Base-by-base conservation (phyloP, 2,888 invertebrate species). In the Lasioglossum lativentre region DNA sequence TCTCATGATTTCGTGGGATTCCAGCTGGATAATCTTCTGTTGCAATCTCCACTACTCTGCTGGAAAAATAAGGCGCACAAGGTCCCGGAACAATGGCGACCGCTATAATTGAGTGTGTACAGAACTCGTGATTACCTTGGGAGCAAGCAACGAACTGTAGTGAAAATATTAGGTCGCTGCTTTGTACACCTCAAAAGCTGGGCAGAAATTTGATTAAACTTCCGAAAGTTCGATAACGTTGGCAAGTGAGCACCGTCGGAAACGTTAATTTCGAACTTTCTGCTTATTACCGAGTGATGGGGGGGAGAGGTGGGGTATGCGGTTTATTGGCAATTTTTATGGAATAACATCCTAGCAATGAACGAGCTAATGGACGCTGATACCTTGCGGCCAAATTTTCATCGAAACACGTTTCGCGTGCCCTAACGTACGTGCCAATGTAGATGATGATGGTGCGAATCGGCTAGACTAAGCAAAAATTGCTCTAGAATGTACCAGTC, bases 121-220 rank as follows among this genome's bases (percentile, higher is more conserved):
- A 66, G 66, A 34, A 66, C 66, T 34, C 66, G 59, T 66, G 34
- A 66, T 66, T 66, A 66, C 66, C 66, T 66, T 19, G 10, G 66
- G 19, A 66, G 34, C 66, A 66, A 34, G 66, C 34, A 66, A 66
- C 34, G 34, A 66, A 34, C 66, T 16, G 34, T 34, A 66, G 30
- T 1, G 66, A 66, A 66, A 66, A 66, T 66, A 66, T 34, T 66
- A 34, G 34, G 30, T 40, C n/a, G 12, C 40, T 23, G 34, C 66
- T 66, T 66, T 66, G 66, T 66, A 66, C 66, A 66, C 66, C 66
- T 66, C 66, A 34, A 34, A 66, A 59, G 59, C 59, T 12, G 30
- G 30, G 3, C 66, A 66, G 66, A 66, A 34, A 66, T 66, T 66
- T 34, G 66, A 66, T 66, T 66, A 66, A 66, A 66, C 66, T 66